Conservation (phyloP, 2,797 vertebrate species). For the Dendrocincla fuliginosa region DNA sequence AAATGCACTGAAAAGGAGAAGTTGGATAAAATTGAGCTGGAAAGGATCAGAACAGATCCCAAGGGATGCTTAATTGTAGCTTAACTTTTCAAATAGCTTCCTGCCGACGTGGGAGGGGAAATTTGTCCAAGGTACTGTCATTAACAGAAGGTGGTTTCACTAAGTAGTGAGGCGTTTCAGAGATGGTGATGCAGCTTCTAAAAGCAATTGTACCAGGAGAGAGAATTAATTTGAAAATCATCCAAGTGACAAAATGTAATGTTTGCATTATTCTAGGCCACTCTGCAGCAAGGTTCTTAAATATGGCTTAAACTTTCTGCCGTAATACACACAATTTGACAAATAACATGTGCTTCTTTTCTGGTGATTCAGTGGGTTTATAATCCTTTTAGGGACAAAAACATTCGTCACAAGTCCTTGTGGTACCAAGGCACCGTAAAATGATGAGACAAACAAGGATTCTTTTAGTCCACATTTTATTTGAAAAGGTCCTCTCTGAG, state of each 20-base stretch:
- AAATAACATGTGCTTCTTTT: neutral
- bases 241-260: constrained; percentile 1
- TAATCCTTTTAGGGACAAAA: neutral
- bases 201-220: constrained; percentile 8
- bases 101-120: neutral
- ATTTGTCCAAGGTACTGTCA: constrained; percentile 29
- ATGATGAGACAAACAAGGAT: neutral
- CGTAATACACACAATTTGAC: neutral
- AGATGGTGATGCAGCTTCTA: neutral
- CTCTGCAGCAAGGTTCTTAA: neutral
- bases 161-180: neutral
- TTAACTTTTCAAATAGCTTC: constrained; percentile 16
- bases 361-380: neutral
- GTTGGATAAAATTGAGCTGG: neutral
- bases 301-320: neutral
- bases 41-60: neutral
- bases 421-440: neutral
- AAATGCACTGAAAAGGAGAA: neutral
- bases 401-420: accelerated
- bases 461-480: neutral
- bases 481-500: neutral
- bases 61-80: constrained; percentile 22
- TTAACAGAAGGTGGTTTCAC: neutral
- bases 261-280: neutral
- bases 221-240: constrained; percentile 33